Base-by-base conservation (phyloP, 2,797 vertebrate genomes). In the Sebastes trivittatus region DNA sequence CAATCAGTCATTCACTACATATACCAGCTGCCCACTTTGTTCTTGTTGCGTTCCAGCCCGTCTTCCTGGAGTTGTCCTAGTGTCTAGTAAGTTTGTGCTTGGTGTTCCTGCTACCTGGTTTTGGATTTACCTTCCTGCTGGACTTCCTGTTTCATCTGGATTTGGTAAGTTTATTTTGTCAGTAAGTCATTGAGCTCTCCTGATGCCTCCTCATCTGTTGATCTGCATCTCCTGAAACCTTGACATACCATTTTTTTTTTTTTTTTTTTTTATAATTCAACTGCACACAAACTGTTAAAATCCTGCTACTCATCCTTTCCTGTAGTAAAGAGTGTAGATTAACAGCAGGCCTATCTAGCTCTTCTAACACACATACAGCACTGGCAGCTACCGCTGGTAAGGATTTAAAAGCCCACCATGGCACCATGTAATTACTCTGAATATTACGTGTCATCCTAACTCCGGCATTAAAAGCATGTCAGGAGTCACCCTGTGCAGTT, bases 361-460 rank as follows among this genome's bases (percentile, higher is more conserved):
- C 38, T 54, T 49, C 66, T 61, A 66, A 77, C 68, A 79, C 67
- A 79, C 67, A 71, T 49, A 27, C 25, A 62, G 80, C 75, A 54
- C 71, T 67, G 46, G 70, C 81, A 82, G 69, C 77, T 30, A 59
- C 69, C 54, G 76, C 82, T 82, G 75, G 64, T 52, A 46, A 79
- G 78, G 85, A 80, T 85, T 84, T 81, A 79, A 93, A 89, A 93
- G 78, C 75, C 75, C 75, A 83, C 72, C 58, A 52, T 89, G 87
- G 82, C 88, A 95, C 88, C 88, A 72, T 94, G 91, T 94, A 94
- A 95, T 95, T 95, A 95, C 82, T 82, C 78, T 91, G 90, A 94
- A 94, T 90, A 93, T 88, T 80, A 90, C 27, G 77, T 91, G 92
- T 92, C 93, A 93, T 84, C 90, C 78, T n/a, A 20, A 78, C 87